Base-by-base conservation (phyloP, 2,888 invertebrate species). In the Melinaea marsaeus region DNA sequence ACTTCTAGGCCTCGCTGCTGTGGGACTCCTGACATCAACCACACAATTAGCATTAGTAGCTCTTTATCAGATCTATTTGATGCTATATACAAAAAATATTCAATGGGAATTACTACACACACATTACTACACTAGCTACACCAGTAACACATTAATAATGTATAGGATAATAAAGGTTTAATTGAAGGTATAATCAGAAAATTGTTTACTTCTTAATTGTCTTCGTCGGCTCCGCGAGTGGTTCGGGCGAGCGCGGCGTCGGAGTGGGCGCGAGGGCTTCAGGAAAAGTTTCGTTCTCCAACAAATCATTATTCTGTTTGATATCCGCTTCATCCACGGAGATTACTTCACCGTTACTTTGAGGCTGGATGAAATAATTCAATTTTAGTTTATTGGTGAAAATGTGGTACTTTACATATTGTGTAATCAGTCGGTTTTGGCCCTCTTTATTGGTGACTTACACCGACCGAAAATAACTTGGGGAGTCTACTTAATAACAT, bases 241-340 rank as follows among this genome's bases (percentile, higher is more conserved):
- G 74, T 33, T 83, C 83, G 0, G 85, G 85, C 0, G 85, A 82
- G 13, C 88, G 73, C 2, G 90, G 90, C 0, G 89, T 89, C 42
- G 81, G 77, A 2, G 72, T 69, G 0, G 89, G 89, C 2, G 84
- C 90, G 33, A 90, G 74, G 0, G 85, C 82, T 13, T 89, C 89
- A 0, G 90, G 90, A 74, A 90, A 90, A 1, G 90, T 90, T 71
- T 90, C 90, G 64, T 90, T 73, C 64, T 90, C 90, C 47, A 90
- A 63, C 33, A 85, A 69, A 47, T 83, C 83, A 70, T 81, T 84
- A 66, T 81, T 82, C 45, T 83, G 81, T 1, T 69, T 76, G 37
- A 71, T 76, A 69, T 87, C 88, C 35, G 79, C 63, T 56, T 80
- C 82, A 56, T 88, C 22, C 13, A 55, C 46, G 48, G 60, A 51